These are phyloP conservation scores for Parambassis ranga DNA, from an alignment of 2,797 vertebrate genomes.

Conservation along the genomic window DNA sequence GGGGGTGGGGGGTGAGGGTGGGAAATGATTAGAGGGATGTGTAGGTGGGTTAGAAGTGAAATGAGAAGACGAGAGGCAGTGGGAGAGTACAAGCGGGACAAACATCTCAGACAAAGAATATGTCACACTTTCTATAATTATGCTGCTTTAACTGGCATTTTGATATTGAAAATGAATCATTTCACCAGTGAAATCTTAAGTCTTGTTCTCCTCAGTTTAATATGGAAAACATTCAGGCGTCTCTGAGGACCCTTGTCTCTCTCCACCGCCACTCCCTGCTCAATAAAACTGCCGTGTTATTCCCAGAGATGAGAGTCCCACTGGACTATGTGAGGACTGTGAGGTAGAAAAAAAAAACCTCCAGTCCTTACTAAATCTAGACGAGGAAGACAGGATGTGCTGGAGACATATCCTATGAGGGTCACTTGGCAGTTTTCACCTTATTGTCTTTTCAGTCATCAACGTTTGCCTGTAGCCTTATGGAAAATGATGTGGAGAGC, in stretches of 20 bases:
- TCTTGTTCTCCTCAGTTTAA: constrained; percentile 57
- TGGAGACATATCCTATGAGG: constrained; percentile 64
- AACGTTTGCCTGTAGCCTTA: constrained; percentile 72
- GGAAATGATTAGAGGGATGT: constrained; percentile 32
- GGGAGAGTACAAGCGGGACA: constrained; percentile 7
- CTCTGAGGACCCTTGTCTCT: constrained; percentile 66
- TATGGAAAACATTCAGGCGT: constrained; percentile 67
- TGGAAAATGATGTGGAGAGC: constrained; percentile 57
- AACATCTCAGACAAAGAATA: constrained; percentile 41
- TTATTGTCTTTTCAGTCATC: constrained; percentile 74
- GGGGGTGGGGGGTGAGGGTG: neutral
- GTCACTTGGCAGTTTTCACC: constrained; percentile 71
- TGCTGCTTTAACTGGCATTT: constrained; percentile 48
- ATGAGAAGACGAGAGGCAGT: constrained; percentile 7
- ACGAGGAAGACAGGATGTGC: constrained; percentile 66
- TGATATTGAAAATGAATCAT: constrained; percentile 53
- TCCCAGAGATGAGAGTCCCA: constrained; percentile 73
- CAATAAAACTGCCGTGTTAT: constrained; percentile 73
- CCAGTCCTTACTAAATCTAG: constrained; percentile 72
- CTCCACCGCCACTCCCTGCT: constrained; percentile 69
- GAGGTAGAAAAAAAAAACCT: constrained; percentile 73
- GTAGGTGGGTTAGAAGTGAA: constrained; percentile 23
- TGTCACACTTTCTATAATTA: constrained; percentile 50
- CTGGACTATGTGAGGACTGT: constrained; percentile 59
- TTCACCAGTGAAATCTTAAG: constrained; percentile 53